Conservation (phyloP, 1,140 invertebrate genomes). For the Amphibalanus amphitrite region DNA sequence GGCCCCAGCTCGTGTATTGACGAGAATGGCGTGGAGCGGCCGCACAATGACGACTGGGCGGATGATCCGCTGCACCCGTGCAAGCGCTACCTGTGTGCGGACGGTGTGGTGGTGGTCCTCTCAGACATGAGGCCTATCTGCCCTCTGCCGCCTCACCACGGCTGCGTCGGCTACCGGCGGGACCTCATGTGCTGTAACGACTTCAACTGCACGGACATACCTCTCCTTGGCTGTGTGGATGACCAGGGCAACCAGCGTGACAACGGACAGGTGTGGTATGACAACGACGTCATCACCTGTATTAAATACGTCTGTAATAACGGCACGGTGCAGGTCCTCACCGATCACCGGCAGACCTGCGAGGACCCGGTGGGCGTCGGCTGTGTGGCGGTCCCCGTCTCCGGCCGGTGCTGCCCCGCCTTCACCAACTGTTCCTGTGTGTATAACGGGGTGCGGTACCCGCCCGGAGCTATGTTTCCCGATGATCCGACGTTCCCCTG, state of each 20-base stretch:
- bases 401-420: neutral
- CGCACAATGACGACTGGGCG: neutral
- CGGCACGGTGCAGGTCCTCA: neutral
- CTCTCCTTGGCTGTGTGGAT: neutral
- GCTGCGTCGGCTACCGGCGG: neutral
- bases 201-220: neutral
- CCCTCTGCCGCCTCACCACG: neutral
- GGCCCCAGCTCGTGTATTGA: neutral
- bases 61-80: neutral
- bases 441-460: neutral
- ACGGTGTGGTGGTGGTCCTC: neutral
- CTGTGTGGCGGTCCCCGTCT: neutral
- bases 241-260: neutral
- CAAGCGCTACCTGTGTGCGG: neutral
- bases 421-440: neutral
- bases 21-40: no score
- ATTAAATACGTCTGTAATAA: neutral
- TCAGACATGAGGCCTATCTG: neutral
- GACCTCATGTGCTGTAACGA: neutral
- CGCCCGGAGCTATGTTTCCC: neutral
- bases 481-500: neutral
- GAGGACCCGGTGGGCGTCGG: no score
- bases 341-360: neutral
- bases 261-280: neutral
- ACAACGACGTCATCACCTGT: neutral